Evolutionary conservation across 1,140 invertebrate genomes (phyloP).

Genomic region (Orius laevigatus): DNA sequence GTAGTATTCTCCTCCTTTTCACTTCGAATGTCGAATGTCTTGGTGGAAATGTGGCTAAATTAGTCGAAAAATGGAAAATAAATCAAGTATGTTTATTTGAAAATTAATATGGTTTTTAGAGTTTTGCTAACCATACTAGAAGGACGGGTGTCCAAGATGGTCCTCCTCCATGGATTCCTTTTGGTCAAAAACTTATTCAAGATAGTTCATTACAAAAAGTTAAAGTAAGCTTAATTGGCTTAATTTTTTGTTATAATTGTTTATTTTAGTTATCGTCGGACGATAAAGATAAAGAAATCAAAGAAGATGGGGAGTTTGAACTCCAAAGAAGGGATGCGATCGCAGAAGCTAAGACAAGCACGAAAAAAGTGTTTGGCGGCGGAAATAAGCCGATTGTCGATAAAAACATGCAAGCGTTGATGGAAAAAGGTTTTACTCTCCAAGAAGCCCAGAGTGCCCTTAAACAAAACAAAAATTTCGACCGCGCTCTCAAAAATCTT

Average conservation of each 20-base stretch:
- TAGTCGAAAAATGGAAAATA: conserved; percentile 81
- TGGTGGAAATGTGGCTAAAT: conserved; percentile 61
- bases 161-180: conserved; percentile 80
- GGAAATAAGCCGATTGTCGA: conserved; percentile 52
- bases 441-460: conserved; percentile 61
- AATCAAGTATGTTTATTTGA: conserved; percentile 39
- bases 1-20: conserved; percentile 54
- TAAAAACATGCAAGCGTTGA: conserved; percentile 61
- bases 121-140: conserved; percentile 53
- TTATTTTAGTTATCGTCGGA: conserved; percentile 16
- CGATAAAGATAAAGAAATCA: conserved; percentile 15
- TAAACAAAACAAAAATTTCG: conserved; percentile 49
- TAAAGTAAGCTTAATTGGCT: conserved; percentile 28
- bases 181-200: conserved; percentile 69
- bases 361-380: conserved; percentile 42
- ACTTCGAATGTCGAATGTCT: conserved; percentile 47
- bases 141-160: conserved; percentile 43
- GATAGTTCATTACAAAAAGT: conserved; percentile 38
- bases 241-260: not conserved
- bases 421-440: conserved; percentile 60
- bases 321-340: conserved; percentile 69
- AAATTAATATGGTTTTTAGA: conserved; percentile 27
- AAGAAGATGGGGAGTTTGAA: conserved; percentile 61
- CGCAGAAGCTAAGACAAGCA: conserved; percentile 54
- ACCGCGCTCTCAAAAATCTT: conserved; percentile 45